These are phyloP conservation scores for Lacerta viridis DNA, from an alignment of 2,797 vertebrate species.

Conservation along the genomic window DNA sequence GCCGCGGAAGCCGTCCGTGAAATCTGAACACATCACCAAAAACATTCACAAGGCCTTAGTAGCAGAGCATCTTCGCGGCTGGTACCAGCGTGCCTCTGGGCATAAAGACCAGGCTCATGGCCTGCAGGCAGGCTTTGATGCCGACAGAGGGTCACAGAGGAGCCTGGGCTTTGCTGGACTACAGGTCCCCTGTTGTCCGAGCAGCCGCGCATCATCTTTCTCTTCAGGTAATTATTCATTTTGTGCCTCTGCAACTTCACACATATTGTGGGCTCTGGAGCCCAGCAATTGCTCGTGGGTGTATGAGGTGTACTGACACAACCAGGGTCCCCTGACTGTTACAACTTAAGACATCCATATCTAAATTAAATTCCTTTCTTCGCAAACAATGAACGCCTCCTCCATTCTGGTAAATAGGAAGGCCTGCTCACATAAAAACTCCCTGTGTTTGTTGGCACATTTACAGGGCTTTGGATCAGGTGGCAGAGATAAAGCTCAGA, in stretches of 20 bases:
- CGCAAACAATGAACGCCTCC: background rate
- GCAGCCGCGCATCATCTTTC: slow-evolving; percentile 85
- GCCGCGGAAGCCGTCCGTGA: slow-evolving; percentile 83
- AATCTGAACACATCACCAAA: slow-evolving; percentile 86
- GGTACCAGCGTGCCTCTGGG: slow-evolving; percentile 93
- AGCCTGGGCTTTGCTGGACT: slow-evolving; percentile 87
- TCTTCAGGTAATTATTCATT: slow-evolving; percentile 84
- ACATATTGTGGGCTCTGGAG: background rate
- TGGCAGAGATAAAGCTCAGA: background rate
- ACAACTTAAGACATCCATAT: background rate
- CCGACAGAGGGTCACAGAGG: slow-evolving; percentile 89
- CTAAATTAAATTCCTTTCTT: background rate
- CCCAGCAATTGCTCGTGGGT: background rate
- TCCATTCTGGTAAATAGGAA: background rate
- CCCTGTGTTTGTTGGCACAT: background rate
- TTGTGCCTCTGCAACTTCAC: background rate
- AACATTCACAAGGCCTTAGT: slow-evolving; percentile 93
- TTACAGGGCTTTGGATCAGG: no score
- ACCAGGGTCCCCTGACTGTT: background rate
- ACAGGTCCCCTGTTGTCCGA: slow-evolving; percentile 85
- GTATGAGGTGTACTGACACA: background rate
- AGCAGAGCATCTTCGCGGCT: slow-evolving; percentile 92
- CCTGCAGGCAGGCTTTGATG: slow-evolving; percentile 85
- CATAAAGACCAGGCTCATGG: slow-evolving; percentile 83
- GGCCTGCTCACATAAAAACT: background rate